Percentiles rank a stretch among this genome's conserved stretches.
These are phyloP conservation scores for Mystacornis crossleyi DNA, from an alignment of 2,113 vertebrate species.

Conservation along the genomic window DNA sequence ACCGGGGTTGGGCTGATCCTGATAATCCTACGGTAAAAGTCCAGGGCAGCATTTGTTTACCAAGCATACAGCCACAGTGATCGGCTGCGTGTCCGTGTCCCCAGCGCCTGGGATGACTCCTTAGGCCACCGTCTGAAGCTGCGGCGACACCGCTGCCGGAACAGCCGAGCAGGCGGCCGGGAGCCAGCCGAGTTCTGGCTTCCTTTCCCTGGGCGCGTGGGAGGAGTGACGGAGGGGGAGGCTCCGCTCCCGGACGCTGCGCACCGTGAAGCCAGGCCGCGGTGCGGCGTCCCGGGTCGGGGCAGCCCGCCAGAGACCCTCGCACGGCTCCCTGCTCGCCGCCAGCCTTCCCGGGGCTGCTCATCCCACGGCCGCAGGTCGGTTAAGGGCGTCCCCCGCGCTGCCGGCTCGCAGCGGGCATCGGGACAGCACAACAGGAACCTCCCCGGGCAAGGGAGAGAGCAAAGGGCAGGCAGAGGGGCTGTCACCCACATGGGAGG, in stretches of 20 bases:
- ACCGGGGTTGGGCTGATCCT: neutral
- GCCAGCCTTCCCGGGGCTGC: neutral
- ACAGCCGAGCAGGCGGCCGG: rapidly evolving
- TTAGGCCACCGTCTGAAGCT: rapidly evolving
- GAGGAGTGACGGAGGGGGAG: neutral
- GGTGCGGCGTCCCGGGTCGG: rapidly evolving
- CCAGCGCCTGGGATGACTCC: rapidly evolving
- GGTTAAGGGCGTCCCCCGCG: neutral
- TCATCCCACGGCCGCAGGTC: neutral
- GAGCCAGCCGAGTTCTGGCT: neutral
- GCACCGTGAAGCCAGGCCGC: rapidly evolving
- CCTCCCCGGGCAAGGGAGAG: neutral
- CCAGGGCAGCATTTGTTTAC: neutral
- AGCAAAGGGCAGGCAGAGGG: neutral
- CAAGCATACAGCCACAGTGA: rapidly evolving
- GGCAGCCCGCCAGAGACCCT: rapidly evolving
- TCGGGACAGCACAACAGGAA: rapidly evolving
- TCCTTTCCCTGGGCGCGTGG: neutral
- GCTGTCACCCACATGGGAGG: neutral
- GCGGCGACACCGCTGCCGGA: rapidly evolving
- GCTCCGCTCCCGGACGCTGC: rapidly evolving
- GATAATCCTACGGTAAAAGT: neutral
- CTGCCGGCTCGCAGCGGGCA: neutral
- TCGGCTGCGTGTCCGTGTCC: neutral
- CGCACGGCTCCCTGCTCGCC: rapidly evolving